A percentile compares a stretch with the other conserved stretches of the same genome.
Conservation (phyloP, 2,797 vertebrate genomes). For the Macroramphosus scolopax region DNA sequence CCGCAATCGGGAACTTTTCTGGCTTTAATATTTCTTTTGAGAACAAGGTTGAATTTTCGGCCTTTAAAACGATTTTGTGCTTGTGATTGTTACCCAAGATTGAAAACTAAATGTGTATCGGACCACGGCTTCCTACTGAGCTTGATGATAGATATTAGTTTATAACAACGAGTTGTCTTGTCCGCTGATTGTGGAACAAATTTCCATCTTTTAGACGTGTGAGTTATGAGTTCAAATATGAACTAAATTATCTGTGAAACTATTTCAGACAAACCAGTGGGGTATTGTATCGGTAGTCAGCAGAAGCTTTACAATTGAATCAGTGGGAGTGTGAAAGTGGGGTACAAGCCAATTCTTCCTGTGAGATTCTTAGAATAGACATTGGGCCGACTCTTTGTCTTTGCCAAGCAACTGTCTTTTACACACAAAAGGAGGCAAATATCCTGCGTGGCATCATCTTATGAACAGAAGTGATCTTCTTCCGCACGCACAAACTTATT, state of each 20-base stretch:
- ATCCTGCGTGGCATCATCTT: not conserved
- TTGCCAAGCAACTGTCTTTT: slow-evolving; percentile 38
- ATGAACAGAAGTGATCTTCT: not conserved
- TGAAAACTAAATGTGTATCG: too few species aligned
- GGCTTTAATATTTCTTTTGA: too few species aligned
- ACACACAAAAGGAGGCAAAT: slow-evolving; percentile 3
- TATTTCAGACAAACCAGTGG: slow-evolving; percentile 32
- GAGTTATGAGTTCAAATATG: slow-evolving; percentile 11
- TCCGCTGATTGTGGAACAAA: slow-evolving; percentile 19
- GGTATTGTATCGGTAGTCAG: slow-evolving; percentile 44
- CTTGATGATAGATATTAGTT: too few species aligned
- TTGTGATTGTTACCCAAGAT: too few species aligned
- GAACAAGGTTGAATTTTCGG: too few species aligned
- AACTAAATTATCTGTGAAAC: slow-evolving; percentile 28
- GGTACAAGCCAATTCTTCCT: slow-evolving; percentile 42
- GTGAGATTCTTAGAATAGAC: slow-evolving; percentile 52
- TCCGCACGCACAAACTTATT: too few species aligned
- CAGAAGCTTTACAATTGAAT: slow-evolving; percentile 50
- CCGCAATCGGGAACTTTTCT: too few species aligned
- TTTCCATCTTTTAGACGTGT: slow-evolving; percentile 3
- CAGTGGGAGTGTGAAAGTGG: slow-evolving; percentile 59
- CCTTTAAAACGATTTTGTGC: too few species aligned
- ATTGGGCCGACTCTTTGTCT: slow-evolving; percentile 19
- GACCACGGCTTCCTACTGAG: too few species aligned
- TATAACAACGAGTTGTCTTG: slow-evolving; percentile 5